Percentiles rank a stretch among this genome's conserved stretches.
Conservation (phyloP, 2,113 vertebrate species). For the Barnardius zonarius region DNA sequence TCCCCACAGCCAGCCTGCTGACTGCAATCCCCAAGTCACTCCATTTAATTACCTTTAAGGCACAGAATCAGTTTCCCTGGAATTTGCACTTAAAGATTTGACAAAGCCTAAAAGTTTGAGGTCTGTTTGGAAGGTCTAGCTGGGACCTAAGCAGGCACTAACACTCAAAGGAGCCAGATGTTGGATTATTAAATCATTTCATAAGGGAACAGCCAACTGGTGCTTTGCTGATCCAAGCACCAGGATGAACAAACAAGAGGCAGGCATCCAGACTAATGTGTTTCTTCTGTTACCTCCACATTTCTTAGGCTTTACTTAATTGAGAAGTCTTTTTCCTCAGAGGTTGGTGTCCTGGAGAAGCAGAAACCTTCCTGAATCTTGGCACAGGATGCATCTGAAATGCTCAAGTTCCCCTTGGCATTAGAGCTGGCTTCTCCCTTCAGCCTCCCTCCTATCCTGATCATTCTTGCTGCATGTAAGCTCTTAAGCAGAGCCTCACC, state of each 20-base stretch:
- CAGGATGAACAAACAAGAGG: constrained; percentile 15
- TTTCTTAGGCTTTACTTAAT: constrained; percentile 31
- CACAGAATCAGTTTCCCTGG: not conserved
- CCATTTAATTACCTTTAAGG: not conserved
- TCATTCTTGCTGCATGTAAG: not conserved
- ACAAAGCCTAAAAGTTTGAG: not conserved
- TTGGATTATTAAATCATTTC: constrained; percentile 1
- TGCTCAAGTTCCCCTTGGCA: not conserved
- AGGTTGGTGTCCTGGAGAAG: not conserved
- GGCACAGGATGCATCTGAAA: not conserved
- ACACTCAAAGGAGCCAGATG: not conserved
- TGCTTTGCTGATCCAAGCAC: not conserved
- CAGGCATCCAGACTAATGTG: not conserved
- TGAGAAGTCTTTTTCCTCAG: not conserved
- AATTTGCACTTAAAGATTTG: not conserved
- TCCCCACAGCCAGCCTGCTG: not conserved
- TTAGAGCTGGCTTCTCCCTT: not conserved
- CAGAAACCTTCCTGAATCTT: not conserved
- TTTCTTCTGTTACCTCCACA: not conserved
- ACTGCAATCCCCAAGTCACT: not conserved
- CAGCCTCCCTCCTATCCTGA: not conserved
- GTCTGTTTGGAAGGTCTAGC: not conserved
- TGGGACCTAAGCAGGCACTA: not conserved
- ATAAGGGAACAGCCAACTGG: constrained; percentile 24
- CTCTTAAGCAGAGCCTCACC: not conserved